These are phyloP conservation scores for Rhinopomastus cyanomelas DNA, from an alignment of 2,113 vertebrate species.

Conservation along the genomic window DNA sequence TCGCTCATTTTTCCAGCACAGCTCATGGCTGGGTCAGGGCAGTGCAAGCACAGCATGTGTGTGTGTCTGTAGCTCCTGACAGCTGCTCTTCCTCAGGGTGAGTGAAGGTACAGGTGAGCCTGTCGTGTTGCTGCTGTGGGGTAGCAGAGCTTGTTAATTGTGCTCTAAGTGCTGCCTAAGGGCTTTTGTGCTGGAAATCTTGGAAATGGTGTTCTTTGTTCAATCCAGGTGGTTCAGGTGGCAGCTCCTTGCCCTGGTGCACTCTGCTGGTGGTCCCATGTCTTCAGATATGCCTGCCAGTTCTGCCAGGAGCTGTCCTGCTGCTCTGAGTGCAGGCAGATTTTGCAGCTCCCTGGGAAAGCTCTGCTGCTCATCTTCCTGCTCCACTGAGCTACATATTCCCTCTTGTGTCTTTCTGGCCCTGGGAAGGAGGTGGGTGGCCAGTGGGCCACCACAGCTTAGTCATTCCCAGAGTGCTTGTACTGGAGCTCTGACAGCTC, in stretches of 20 bases:
- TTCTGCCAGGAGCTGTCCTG: background rate
- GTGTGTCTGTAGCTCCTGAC: background rate
- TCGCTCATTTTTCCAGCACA: background rate
- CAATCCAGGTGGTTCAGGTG: fast-evolving
- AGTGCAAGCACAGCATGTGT: background rate
- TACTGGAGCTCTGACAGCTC: background rate
- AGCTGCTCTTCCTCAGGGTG: background rate
- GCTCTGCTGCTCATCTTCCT: background rate
- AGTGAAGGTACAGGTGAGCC: background rate
- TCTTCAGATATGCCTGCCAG: background rate
- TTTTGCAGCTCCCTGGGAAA: background rate
- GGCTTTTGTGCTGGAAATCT: background rate
- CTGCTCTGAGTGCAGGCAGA: background rate
- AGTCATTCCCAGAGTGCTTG: background rate
- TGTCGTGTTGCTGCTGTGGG: background rate
- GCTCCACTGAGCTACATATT: background rate
- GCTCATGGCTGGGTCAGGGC: background rate
- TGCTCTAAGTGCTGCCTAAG: background rate
- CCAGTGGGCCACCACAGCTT: background rate
- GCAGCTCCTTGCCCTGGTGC: background rate
- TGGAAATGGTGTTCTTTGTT: background rate
- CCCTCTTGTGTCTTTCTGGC: background rate
- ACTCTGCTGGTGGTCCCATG: background rate
- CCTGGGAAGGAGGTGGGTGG: background rate
- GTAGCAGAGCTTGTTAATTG: background rate